phyloP scores from a whole-genome alignment of 2,113 vertebrate species.

The Panthera leo region DNA sequence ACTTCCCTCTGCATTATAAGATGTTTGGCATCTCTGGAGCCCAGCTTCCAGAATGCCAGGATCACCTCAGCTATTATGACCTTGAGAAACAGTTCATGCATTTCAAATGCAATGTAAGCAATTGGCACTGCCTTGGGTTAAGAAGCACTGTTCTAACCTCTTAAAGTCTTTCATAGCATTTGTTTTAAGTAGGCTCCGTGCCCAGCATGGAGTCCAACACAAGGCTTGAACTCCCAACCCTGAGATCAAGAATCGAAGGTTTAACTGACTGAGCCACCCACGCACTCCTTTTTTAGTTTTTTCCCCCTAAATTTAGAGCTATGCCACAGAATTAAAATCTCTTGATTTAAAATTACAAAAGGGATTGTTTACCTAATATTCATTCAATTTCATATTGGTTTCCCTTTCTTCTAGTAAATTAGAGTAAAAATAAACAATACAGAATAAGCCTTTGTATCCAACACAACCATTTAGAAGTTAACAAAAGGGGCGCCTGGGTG shows the following conservation, averaged over 20 bases:
- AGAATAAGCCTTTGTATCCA: not conserved
- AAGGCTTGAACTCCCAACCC: too few relatives aligned
- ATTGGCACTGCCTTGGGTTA: not conserved
- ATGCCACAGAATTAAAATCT: conserved; percentile 23
- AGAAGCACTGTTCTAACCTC: not conserved
- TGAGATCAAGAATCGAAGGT: too few relatives aligned
- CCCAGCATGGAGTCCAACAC: too few relatives aligned
- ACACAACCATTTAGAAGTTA: not conserved
- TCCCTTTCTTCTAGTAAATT: not conserved
- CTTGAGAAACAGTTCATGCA: not conserved
- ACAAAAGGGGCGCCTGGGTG: not conserved
- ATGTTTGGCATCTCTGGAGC: not conserved
- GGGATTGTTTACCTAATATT: conserved; percentile 28
- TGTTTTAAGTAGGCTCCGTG: too few relatives aligned
- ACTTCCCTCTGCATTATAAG: not conserved
- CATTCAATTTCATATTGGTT: not conserved
- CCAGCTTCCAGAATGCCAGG: not conserved
- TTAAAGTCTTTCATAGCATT: not conserved
- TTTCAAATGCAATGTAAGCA: not conserved
- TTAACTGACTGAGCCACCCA: too few relatives aligned
- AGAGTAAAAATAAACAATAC: conserved; percentile 30
- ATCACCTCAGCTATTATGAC: not conserved
- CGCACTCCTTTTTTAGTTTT: not conserved
- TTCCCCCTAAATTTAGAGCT: conserved; percentile 27
- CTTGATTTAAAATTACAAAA: conserved; percentile 31